Conservation (phyloP, 2,797 vertebrate genomes). For the Poecilia wingei region DNA sequence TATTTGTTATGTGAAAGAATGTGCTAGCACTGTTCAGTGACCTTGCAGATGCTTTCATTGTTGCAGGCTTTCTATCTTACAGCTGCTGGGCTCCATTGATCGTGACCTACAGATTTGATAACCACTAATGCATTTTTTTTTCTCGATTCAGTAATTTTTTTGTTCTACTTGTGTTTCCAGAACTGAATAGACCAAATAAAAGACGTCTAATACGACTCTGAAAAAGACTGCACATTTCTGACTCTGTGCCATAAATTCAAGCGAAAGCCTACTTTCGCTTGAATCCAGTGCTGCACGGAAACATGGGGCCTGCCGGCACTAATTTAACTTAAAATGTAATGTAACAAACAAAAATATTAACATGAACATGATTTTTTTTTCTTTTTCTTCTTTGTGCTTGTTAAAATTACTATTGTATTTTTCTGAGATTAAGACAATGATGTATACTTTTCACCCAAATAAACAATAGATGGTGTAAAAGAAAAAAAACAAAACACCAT, state of each 20-base stretch:
- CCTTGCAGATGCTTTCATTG: background rate
- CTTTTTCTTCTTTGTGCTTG: background rate
- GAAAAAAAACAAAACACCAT: background rate
- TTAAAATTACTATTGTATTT: background rate
- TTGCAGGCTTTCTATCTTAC: constrained; percentile 1
- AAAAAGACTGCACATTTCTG: background rate
- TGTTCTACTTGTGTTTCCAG: background rate
- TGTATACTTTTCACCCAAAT: background rate
- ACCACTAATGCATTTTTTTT: background rate
- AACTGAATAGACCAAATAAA: background rate
- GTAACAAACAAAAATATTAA: background rate
- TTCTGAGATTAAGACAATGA: background rate
- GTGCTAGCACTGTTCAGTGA: background rate
- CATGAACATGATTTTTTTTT: background rate
- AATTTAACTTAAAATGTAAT: background rate
- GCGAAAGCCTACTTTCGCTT: background rate
- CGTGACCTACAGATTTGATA: background rate
- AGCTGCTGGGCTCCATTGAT: background rate
- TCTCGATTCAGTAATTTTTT: background rate
- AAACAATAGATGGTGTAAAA: background rate
- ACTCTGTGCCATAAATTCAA: background rate
- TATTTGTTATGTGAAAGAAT: background rate
- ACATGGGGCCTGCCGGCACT: background rate
- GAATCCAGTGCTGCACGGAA: background rate
- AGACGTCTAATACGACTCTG: background rate